Conservation (phyloP, 2,113 vertebrate genomes). For the Leucopsar rothschildi region DNA sequence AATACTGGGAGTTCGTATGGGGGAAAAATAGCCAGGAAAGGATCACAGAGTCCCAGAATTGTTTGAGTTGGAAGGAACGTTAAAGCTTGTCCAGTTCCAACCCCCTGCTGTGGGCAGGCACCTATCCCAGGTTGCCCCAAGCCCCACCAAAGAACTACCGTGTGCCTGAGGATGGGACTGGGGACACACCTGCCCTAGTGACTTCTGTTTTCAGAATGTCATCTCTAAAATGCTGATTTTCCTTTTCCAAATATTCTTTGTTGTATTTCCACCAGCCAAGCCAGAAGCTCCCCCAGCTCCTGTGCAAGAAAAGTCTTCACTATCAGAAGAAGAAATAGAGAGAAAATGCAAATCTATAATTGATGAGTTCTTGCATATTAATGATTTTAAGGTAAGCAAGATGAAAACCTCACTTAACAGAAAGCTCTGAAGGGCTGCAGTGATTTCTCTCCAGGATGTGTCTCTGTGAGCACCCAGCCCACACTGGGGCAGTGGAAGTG, state of each 20-base stretch:
- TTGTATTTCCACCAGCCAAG: conserved; percentile 69
- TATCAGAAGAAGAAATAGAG: conserved; percentile 89
- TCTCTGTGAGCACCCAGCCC: not conserved
- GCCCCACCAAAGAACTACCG: not conserved
- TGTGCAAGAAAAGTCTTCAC: conserved; percentile 68
- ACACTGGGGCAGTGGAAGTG: accelerated
- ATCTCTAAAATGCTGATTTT: not conserved
- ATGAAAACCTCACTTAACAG: not conserved
- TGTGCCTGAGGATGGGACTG: not conserved
- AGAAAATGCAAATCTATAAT: conserved; percentile 93
- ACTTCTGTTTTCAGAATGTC: not conserved
- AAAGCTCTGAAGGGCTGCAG: not conserved
- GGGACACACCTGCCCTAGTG: not conserved
- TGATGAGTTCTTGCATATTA: conserved; percentile 98
- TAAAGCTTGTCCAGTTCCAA: not conserved
- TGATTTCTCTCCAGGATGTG: not conserved
- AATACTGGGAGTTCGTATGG: not conserved
- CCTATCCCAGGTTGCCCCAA: not conserved
- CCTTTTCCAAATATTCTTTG: not conserved
- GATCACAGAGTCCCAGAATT: not conserved
- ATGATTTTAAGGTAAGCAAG: conserved; percentile 88
- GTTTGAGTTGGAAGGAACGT: not conserved
- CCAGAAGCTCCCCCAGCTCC: conserved; percentile 72
- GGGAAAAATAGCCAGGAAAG: not conserved
- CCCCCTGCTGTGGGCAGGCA: not conserved